These are phyloP conservation scores for Epinotia demarniana DNA, from an alignment of 2,888 invertebrate genomes.

Conservation along the genomic window DNA sequence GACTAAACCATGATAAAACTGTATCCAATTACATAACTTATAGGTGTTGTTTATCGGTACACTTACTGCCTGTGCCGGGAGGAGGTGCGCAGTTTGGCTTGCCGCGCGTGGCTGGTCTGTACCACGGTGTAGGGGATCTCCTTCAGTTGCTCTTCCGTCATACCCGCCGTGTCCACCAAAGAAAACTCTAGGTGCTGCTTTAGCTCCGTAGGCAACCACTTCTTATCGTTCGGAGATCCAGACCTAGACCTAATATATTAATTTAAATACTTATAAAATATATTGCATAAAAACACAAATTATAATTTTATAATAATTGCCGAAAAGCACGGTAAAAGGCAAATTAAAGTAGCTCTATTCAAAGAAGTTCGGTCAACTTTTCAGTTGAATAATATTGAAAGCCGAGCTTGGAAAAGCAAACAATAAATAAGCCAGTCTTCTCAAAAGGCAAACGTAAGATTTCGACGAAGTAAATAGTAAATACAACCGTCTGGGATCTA, in stretches of 20 bases:
- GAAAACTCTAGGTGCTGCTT: conserved; percentile 95
- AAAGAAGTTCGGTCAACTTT: conserved; percentile 4
- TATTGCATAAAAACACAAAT: too few species aligned
- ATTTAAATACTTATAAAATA: not conserved
- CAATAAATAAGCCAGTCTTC: conserved; percentile 25
- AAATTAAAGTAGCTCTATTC: not conserved
- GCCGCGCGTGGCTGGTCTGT: conserved; percentile 87
- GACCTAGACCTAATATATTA: conserved; percentile 82
- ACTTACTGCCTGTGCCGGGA: conserved; percentile 77
- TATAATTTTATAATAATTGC: too few species aligned
- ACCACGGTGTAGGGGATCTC: conserved; percentile 96
- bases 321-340: not conserved
- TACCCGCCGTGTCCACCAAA: conserved; percentile 94
- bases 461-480: conserved; percentile 31
- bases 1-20: not conserved
- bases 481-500: conserved; percentile 34
- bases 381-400: conserved; percentile 7
- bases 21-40: not conserved
- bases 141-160: conserved; percentile 93
- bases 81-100: conserved; percentile 82
- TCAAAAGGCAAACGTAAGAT: conserved; percentile 37
- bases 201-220: conserved; percentile 90
- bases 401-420: conserved; percentile 9
- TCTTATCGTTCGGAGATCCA: conserved; percentile 89
- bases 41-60: not conserved